Evolutionary conservation across 2,113 vertebrate genomes (phyloP).

Genomic region (Canis aureus): DNA sequence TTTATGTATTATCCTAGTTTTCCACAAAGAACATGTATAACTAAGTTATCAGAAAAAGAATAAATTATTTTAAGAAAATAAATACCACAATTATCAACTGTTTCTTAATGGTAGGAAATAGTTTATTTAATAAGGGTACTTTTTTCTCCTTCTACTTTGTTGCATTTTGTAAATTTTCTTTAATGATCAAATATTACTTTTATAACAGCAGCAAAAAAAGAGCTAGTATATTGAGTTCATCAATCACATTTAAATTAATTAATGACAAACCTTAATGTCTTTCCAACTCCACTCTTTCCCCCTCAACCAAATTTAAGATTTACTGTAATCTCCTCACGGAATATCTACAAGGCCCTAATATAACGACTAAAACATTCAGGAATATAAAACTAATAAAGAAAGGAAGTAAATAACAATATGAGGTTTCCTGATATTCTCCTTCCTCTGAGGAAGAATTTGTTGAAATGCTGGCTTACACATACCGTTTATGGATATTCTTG

Average conservation of each 20-base stretch:
- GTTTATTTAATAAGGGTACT: not conserved
- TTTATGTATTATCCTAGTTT: no score
- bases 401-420: not conserved
- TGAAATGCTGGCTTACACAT: not conserved
- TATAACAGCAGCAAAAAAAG: not conserved
- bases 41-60: not conserved
- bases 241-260: not conserved
- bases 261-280: not conserved
- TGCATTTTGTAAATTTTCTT: not conserved
- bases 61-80: not conserved
- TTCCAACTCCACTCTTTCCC: not conserved
- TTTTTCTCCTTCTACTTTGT: not conserved
- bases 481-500: not conserved
- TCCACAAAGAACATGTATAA: no score
- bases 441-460: not conserved
- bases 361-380: conserved; percentile 15
- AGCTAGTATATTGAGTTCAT: not conserved
- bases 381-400: not conserved
- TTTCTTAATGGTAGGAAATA: not conserved
- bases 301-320: not conserved
- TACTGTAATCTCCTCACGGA: not conserved
- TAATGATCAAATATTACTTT: conserved; percentile 1
- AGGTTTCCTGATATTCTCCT: not conserved
- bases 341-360: not conserved
- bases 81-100: not conserved